These are phyloP conservation scores for Pampusana beccarii DNA, from an alignment of 2,113 vertebrate species.

Conservation along the genomic window DNA sequence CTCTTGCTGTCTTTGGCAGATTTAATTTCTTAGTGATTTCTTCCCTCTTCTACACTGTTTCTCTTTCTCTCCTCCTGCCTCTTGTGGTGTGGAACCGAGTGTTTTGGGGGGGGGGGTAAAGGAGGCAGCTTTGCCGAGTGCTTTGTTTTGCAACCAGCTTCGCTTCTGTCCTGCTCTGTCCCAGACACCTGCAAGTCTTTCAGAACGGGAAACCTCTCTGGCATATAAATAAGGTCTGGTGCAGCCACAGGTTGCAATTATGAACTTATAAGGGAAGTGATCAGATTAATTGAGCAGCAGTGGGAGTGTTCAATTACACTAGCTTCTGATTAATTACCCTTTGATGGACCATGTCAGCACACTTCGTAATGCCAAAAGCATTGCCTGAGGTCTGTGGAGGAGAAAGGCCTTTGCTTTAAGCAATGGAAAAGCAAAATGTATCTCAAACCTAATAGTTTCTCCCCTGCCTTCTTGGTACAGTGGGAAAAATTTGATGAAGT, in stretches of 20 bases:
- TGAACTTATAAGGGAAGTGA: slow-evolving; percentile 2
- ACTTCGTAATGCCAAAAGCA: not conserved
- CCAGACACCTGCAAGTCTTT: not conserved
- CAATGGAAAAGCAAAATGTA: not conserved
- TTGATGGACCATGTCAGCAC: not conserved
- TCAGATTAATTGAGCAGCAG: slow-evolving; percentile 16
- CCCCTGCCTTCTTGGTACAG: not conserved
- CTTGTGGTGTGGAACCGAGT: not conserved
- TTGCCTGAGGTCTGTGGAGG: not conserved
- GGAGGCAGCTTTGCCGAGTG: not conserved
- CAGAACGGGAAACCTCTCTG: not conserved
- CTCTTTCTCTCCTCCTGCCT: not conserved
- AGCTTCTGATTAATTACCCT: slow-evolving; percentile 2
- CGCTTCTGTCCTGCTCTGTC: not conserved
- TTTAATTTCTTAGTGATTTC: not conserved
- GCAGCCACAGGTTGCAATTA: not conserved
- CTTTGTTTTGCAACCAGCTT: not conserved
- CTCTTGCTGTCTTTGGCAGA: not conserved
- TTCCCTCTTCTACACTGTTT: not conserved
- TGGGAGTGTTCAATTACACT: slow-evolving; percentile 5
- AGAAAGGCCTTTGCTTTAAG: not conserved
- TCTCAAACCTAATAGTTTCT: not conserved
- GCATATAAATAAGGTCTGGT: slow-evolving; percentile 39
- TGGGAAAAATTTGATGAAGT: not conserved
- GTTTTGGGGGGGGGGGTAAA: not conserved